phyloP scores from a whole-genome alignment of 2,113 vertebrate genomes.

The Petrocephalus microphthalmus region DNA sequence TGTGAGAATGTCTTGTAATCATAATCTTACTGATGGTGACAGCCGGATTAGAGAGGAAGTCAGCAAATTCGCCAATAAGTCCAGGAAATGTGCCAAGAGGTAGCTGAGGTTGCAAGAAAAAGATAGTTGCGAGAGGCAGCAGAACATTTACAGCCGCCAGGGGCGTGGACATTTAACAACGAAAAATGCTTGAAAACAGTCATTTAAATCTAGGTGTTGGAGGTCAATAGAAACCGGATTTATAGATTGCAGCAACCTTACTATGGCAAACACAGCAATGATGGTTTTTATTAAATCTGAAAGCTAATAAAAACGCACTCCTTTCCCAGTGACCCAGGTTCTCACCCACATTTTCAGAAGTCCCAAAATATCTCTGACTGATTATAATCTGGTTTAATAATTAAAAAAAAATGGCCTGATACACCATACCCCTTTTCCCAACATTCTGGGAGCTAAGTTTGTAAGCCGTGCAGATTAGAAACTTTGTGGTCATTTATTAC shows the following conservation, averaged over 20 bases:
- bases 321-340: background rate
- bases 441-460: background rate
- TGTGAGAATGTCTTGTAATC: background rate
- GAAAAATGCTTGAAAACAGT: background rate
- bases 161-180: background rate
- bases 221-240: background rate
- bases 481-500: background rate
- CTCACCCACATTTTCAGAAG: background rate
- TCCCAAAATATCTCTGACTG: background rate
- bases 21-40: background rate
- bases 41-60: background rate
- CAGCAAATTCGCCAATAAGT: background rate
- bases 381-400: background rate
- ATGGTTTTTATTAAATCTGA: background rate
- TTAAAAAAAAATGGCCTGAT: background rate
- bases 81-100: background rate
- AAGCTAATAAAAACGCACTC: background rate
- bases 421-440: background rate
- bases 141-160: background rate
- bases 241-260: background rate
- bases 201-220: background rate
- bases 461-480: background rate
- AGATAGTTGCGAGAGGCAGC: background rate
- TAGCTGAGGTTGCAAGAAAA: background rate
- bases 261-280: background rate